Evolutionary conservation across 2,888 invertebrate genomes (phyloP).

Genomic region (Ypsolopha scabrella): DNA sequence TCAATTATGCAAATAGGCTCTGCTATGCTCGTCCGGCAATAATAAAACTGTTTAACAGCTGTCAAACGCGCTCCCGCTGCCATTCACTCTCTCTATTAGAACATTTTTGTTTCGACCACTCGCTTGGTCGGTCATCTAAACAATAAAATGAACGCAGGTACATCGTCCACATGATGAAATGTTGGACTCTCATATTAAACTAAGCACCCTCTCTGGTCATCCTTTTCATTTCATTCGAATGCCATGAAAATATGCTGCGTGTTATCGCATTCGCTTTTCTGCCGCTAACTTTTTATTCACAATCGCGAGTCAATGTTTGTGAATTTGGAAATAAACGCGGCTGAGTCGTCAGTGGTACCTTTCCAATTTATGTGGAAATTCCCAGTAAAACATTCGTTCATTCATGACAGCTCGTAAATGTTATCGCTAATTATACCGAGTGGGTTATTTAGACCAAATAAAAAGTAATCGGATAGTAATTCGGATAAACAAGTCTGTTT

Average conservation of each 20-base stretch:
- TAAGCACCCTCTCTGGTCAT: constrained; percentile 55
- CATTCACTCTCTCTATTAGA: constrained; percentile 18
- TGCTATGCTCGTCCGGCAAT: constrained; percentile 59
- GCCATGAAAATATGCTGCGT: constrained; percentile 63
- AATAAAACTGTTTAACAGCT: constrained; percentile 70
- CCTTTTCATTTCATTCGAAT: constrained; percentile 67
- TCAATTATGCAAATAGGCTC: constrained; percentile 71
- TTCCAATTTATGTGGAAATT: constrained; percentile 40
- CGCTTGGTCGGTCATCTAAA: constrained; percentile 38
- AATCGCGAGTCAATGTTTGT: constrained; percentile 58
- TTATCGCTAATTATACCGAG: constrained; percentile 48
- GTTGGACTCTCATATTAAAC: constrained; percentile 62
- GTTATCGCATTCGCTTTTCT: constrained; percentile 43
- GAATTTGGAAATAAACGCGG: constrained; percentile 63
- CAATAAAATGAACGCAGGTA: constrained; percentile 60
- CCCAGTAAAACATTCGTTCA: constrained; percentile 17
- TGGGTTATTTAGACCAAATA: constrained; percentile 40
- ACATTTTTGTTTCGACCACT: constrained; percentile 36
- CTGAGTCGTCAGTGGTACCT: constrained; percentile 36
- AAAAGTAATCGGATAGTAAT: constrained; percentile 53
- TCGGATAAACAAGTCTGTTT: constrained; percentile 48
- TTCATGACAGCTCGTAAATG: constrained; percentile 20
- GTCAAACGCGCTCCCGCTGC: constrained; percentile 42
- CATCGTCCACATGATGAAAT: constrained; percentile 51
- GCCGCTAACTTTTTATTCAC: constrained; percentile 39